These are phyloP conservation scores for Drosophila mettleri DNA, from an alignment of 2,888 invertebrate genomes.

Conservation along the genomic window DNA sequence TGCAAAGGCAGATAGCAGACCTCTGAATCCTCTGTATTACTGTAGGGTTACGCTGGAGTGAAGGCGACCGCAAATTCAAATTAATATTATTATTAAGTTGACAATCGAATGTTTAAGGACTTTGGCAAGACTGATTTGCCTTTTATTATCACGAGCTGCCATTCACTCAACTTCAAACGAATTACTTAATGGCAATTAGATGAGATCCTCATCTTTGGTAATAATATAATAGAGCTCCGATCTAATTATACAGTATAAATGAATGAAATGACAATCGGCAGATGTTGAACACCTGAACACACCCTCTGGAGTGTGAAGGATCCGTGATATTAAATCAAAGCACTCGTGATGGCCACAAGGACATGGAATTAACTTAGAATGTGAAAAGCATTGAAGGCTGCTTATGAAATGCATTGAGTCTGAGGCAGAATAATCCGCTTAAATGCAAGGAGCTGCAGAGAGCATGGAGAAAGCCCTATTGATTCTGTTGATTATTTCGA, in stretches of 20 bases:
- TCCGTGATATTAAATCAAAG: neutral
- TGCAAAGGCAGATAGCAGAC: slow-evolving; percentile 31
- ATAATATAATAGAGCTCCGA: too few species aligned
- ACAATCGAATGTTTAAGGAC: neutral
- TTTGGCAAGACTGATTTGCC: neutral
- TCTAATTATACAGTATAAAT: too few species aligned
- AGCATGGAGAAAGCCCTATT: slow-evolving; percentile 25
- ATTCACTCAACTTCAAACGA: too few species aligned
- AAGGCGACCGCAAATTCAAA: neutral
- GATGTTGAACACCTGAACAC: neutral
- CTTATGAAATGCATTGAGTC: slow-evolving; percentile 5
- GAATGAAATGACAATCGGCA: too few species aligned
- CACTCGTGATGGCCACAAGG: neutral
- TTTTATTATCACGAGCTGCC: neutral
- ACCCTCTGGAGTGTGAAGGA: neutral
- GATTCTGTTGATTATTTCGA: slow-evolving; percentile 30
- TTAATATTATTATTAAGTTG: slow-evolving; percentile 7
- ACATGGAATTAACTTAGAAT: neutral
- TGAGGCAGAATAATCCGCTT: slow-evolving; percentile 19
- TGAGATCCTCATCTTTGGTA: too few species aligned
- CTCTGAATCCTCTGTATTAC: neutral
- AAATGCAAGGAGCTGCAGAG: neutral
- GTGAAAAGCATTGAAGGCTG: neutral
- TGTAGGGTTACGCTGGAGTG: neutral
- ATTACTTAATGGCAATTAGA: too few species aligned